These are phyloP conservation scores for Cinara cedri DNA, from an alignment of 2,888 invertebrate genomes.

Conservation along the genomic window DNA sequence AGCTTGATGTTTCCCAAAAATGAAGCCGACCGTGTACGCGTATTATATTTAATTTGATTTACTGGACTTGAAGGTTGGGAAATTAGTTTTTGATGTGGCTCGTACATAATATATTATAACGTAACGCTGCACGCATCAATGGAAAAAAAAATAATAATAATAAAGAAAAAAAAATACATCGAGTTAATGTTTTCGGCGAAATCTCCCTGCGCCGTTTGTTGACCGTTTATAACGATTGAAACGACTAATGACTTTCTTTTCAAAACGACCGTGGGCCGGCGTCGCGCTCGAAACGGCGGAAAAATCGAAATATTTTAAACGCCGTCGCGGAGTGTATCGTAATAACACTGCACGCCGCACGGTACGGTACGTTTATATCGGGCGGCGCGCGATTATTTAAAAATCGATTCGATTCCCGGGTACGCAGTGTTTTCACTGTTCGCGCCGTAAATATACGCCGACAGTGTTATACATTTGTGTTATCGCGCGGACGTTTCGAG, in stretches of 20 bases:
- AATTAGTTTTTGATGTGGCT: constrained; percentile 45
- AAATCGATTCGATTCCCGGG: constrained; percentile 5
- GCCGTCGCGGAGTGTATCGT: no score
- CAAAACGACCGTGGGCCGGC: no score
- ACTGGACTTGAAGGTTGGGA: constrained; percentile 49
- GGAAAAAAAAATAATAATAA: no score
- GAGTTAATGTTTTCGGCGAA: constrained; percentile 5
- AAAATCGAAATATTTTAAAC: neutral
- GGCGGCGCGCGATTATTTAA: neutral
- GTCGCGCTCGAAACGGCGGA: neutral
- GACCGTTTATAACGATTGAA: constrained; percentile 6
- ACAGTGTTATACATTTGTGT: neutral
- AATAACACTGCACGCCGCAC: no score
- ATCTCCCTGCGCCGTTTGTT: neutral
- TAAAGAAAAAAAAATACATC: constrained; percentile 9
- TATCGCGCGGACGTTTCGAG: neutral
- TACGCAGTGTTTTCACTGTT: no score
- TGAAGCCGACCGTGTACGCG: constrained; percentile 28
- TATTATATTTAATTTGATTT: constrained; percentile 15
- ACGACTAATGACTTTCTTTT: neutral
- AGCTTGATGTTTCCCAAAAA: constrained; percentile 9
- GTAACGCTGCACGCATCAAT: no score
- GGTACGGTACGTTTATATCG: no score
- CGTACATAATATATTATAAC: neutral
- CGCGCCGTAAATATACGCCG: constrained; percentile 17